These are phyloP conservation scores for Schizaphis graminum DNA, from an alignment of 2,888 invertebrate genomes.

Conservation along the genomic window DNA sequence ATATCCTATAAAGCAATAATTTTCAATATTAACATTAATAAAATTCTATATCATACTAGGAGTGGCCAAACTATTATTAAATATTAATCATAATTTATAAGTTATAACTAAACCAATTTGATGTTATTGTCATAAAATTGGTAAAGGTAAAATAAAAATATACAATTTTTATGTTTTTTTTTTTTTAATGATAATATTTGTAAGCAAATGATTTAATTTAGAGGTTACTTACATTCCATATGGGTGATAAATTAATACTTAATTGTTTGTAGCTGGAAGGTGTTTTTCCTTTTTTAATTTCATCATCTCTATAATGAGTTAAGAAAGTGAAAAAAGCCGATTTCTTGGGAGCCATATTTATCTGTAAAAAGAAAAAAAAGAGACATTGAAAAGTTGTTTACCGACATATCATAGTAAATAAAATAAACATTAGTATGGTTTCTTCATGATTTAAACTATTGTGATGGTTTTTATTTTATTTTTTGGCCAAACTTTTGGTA, in stretches of 20 bases:
- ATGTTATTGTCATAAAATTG: not conserved
- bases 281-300: not conserved
- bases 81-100: not conserved
- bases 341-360: conserved; percentile 43
- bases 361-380: not conserved
- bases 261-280: not conserved
- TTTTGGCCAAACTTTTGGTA: too few species aligned
- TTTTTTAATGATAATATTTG: not conserved
- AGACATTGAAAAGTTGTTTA: not conserved
- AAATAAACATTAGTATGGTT: too few species aligned
- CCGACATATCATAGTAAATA: too few species aligned
- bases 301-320: not conserved
- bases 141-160: not conserved
- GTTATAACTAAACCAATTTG: not conserved
- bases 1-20: conserved; percentile 19
- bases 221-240: conserved; percentile 46
- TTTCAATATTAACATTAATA: not conserved
- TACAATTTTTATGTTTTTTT: not conserved
- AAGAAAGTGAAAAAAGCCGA: not conserved
- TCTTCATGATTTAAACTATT: too few species aligned
- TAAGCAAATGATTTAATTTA: not conserved
- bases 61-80: not conserved
- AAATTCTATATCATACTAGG: not conserved
- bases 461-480: too few species aligned
- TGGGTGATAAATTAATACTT: not conserved